A percentile compares a stretch with the other conserved stretches of the same genome.
Conservation (phyloP, 2,797 vertebrate species). For the Aulostomus chinensis region DNA sequence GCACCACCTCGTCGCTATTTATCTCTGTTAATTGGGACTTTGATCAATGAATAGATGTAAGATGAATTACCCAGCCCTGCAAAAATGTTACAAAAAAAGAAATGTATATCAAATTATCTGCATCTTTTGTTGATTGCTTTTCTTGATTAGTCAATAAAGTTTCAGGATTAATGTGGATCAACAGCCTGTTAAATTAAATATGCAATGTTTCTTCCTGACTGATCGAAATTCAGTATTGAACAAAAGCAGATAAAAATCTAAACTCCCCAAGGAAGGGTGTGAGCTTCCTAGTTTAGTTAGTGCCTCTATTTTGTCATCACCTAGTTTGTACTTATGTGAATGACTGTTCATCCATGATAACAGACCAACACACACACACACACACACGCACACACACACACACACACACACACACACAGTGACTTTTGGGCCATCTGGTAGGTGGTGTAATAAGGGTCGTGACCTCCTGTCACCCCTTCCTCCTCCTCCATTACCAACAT, state of each 20-base stretch:
- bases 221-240: background rate
- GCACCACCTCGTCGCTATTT: too few relatives aligned
- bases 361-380: slow-evolving; percentile 13
- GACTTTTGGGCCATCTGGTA: slow-evolving; percentile 62
- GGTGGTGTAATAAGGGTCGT: slow-evolving; percentile 66
- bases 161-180: too few relatives aligned
- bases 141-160: too few relatives aligned
- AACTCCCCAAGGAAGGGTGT: background rate
- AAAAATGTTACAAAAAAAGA: too few relatives aligned
- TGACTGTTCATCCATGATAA: slow-evolving; percentile 11
- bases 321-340: slow-evolving; percentile 4
- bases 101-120: too few relatives aligned
- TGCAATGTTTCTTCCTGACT: background rate
- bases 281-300: background rate
- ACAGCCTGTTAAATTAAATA: too few relatives aligned
- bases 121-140: too few relatives aligned
- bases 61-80: too few relatives aligned
- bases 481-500: slow-evolving; percentile 39
- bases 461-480: slow-evolving; percentile 49
- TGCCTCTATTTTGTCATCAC: background rate
- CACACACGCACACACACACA: slow-evolving; percentile 17
- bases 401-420: slow-evolving; percentile 10
- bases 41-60: too few relatives aligned
- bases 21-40: too few relatives aligned
- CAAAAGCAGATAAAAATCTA: background rate